These are phyloP conservation scores for Leptarthrus brevirostris DNA, from an alignment of 2,888 invertebrate genomes.

Conservation along the genomic window DNA sequence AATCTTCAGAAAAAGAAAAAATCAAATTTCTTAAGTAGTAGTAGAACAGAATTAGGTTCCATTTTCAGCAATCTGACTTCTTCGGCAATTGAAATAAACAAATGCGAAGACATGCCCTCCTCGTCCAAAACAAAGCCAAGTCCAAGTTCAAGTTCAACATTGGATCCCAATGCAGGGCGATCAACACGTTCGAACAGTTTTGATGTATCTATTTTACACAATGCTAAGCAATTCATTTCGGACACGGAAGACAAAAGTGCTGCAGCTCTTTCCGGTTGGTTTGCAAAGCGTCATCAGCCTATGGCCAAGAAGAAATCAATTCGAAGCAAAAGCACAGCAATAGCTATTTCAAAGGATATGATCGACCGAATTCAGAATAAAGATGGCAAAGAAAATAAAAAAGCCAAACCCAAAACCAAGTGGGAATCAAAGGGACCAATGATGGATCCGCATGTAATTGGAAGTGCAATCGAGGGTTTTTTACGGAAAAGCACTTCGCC, in stretches of 20 bases:
- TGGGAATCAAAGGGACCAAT: slow-evolving; percentile 73
- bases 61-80: slow-evolving; percentile 79
- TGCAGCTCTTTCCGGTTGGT: slow-evolving; percentile 77
- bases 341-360: slow-evolving; percentile 71
- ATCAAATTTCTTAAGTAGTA: slow-evolving; percentile 78
- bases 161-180: slow-evolving; percentile 65
- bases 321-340: slow-evolving; percentile 68
- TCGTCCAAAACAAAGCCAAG: slow-evolving; percentile 56
- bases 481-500: slow-evolving; percentile 70
- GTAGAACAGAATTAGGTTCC: slow-evolving; percentile 83
- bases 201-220: slow-evolving; percentile 79
- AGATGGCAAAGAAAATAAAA: slow-evolving; percentile 65
- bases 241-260: slow-evolving; percentile 68
- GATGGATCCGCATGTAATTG: slow-evolving; percentile 82
- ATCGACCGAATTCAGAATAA: slow-evolving; percentile 69
- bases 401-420: slow-evolving; percentile 61
- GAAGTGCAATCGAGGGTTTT: slow-evolving; percentile 87
- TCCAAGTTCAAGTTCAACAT: slow-evolving; percentile 58
- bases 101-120: slow-evolving; percentile 72
- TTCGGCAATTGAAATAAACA: slow-evolving; percentile 82
- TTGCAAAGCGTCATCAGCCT: slow-evolving; percentile 81
- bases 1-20: slow-evolving; percentile 59
- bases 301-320: slow-evolving; percentile 74
- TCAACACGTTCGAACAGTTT: slow-evolving; percentile 86
- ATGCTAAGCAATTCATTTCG: slow-evolving; percentile 65